Evolutionary conservation across 2,888 invertebrate genomes (phyloP).

Genomic region (Melieria picta): DNA sequence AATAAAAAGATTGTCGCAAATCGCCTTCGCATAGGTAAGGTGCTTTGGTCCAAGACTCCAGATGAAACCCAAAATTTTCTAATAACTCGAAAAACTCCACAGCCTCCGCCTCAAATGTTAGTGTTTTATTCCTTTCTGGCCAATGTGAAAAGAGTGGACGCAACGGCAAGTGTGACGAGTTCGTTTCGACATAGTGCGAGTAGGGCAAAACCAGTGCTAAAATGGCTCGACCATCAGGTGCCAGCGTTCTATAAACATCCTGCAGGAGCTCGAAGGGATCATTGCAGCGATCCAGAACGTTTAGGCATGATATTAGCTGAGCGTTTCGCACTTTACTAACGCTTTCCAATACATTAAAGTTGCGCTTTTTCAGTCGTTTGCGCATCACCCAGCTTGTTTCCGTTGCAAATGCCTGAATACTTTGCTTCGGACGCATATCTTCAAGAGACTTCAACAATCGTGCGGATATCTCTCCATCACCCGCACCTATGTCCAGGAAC

Average conservation of each 20-base stretch:
- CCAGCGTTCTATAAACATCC: constrained; percentile 77
- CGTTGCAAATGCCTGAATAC: constrained; percentile 83
- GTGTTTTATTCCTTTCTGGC: constrained; percentile 73
- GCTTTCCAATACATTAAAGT: constrained; percentile 60
- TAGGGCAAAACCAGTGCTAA: constrained; percentile 95
- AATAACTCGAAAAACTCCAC: constrained; percentile 73
- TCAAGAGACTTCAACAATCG: constrained; percentile 78
- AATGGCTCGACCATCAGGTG: constrained; percentile 78
- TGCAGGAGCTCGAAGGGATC: constrained; percentile 81
- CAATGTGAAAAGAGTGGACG: constrained; percentile 67
- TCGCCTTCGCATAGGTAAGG: constrained; percentile 99
- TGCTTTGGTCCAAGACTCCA: constrained; percentile 87
- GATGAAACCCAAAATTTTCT: constrained; percentile 73
- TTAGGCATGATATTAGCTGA: constrained; percentile 75
- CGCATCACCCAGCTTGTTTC: constrained; percentile 93
- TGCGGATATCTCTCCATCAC: constrained; percentile 93
- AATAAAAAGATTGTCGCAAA: constrained; percentile 88
- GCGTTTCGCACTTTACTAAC: constrained; percentile 60
- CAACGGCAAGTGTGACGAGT: constrained; percentile 73
- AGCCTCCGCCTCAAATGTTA: constrained; percentile 83
- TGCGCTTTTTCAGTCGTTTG: constrained; percentile 76
- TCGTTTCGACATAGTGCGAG: constrained; percentile 91
- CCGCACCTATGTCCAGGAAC: constrained; percentile 90
- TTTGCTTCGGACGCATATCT: constrained; percentile 68
- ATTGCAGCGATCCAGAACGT: constrained; percentile 93